Percentiles rank a stretch among this genome's conserved stretches.
phyloP scores from a whole-genome alignment of 1,140 invertebrate genomes.

The Apis cerana region DNA sequence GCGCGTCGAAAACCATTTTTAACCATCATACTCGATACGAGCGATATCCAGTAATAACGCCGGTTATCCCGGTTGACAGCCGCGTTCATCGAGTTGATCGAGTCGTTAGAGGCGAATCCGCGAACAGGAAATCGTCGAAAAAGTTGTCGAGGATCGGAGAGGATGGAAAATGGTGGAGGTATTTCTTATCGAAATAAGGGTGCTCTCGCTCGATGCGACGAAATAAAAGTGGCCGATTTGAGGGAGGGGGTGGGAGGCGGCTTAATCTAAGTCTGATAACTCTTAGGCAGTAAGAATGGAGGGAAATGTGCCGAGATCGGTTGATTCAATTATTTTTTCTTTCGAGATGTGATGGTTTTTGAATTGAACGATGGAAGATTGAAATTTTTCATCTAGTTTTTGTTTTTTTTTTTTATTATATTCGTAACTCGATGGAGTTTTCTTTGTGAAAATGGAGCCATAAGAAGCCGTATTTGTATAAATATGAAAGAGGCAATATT shows the following conservation, averaged over 20 bases:
- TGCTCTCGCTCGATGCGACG: not conserved
- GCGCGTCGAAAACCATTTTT: no score
- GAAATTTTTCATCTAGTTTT: no score
- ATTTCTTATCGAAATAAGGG: conserved; percentile 14
- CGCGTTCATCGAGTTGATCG: conserved; percentile 13
- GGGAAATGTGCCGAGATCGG: conserved; percentile 20
- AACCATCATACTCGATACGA: not conserved
- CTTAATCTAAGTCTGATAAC: conserved; percentile 33
- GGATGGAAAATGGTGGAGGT: not conserved
- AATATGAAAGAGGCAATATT: no score
- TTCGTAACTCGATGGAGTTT: no score
- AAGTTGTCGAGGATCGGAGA: not conserved
- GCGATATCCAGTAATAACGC: conserved; percentile 6
- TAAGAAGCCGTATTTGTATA: no score
- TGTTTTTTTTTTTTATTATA: no score
- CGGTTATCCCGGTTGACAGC: conserved; percentile 17
- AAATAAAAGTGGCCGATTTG: conserved; percentile 19
- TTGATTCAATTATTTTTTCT: not conserved
- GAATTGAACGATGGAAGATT: no score
- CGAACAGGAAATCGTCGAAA: not conserved
- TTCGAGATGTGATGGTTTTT: not conserved
- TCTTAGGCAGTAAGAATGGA: not conserved
- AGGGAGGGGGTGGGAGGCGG: no score
- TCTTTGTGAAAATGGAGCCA: no score
- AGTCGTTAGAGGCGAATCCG: not conserved